phyloP scores from a whole-genome alignment of 2,888 invertebrate species.

The Ochropacha duplaris region DNA sequence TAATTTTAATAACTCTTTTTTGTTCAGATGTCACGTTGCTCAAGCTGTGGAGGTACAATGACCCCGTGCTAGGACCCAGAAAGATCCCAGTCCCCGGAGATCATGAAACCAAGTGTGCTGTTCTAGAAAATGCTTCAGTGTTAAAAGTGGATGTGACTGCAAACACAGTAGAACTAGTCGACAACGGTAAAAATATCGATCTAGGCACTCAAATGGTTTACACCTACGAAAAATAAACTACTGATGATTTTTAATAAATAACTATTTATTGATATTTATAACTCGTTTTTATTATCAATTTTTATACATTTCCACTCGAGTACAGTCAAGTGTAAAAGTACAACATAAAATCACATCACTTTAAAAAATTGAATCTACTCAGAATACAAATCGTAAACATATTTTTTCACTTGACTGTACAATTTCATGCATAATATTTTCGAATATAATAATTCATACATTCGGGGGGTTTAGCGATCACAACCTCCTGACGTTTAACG shows the following conservation, averaged over 20 bases:
- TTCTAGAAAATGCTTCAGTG: conserved; percentile 73
- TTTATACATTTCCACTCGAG: background rate
- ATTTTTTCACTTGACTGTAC: background rate
- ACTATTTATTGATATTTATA: conserved; percentile 19
- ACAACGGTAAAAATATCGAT: conserved; percentile 67
- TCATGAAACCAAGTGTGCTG: conserved; percentile 84
- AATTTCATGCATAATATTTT: background rate
- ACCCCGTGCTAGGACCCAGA: conserved; percentile 89
- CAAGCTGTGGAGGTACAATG: conserved; percentile 89
- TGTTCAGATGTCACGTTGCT: conserved; percentile 84
- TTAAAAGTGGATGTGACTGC: conserved; percentile 75
- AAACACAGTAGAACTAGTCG: conserved; percentile 67
- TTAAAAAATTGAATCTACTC: too few species aligned
- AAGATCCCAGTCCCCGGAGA: conserved; percentile 88
- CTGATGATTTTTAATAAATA: conserved; percentile 19
- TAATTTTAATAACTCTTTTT: conserved; percentile 16
- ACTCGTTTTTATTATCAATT: conserved; percentile 1
- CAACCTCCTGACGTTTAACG: background rate
- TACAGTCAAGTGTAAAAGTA: background rate
- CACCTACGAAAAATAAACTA: conserved; percentile 66
- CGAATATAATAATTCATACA: background rate
- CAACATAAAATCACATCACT: background rate
- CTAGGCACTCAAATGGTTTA: conserved; percentile 82
- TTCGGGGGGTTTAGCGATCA: background rate
- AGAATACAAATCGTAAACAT: background rate